These are phyloP conservation scores for Pheosia gnoma DNA, from an alignment of 2,888 invertebrate genomes.

Conservation along the genomic window DNA sequence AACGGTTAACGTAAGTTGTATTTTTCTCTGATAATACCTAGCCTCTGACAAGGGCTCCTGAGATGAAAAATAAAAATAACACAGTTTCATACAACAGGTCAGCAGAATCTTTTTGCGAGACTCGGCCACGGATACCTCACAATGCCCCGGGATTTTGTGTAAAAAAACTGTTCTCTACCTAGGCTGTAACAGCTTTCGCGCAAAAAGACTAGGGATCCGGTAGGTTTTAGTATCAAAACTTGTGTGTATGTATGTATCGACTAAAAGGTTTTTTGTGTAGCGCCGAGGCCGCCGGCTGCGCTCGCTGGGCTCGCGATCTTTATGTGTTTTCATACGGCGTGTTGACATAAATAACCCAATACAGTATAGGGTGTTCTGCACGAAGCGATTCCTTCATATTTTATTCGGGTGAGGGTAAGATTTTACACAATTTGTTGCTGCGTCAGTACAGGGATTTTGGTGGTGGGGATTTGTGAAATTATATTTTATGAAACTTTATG, in stretches of 20 bases:
- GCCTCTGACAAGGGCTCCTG: too few relatives aligned
- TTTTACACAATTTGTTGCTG: slow-evolving; percentile 5
- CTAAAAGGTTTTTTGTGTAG: slow-evolving; percentile 41
- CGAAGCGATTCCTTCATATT: slow-evolving; percentile 18
- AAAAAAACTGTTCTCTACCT: slow-evolving; percentile 23
- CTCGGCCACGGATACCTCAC: not conserved
- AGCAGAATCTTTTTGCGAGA: not conserved
- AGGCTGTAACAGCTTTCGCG: slow-evolving; percentile 20
- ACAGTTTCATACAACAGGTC: not conserved
- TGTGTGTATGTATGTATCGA: slow-evolving; percentile 30
- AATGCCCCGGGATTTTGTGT: slow-evolving; percentile 20
- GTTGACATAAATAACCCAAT: slow-evolving; percentile 27
- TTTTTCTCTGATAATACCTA: too few relatives aligned
- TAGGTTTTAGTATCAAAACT: slow-evolving; percentile 29
- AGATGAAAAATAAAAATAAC: not conserved
- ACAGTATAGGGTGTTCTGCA: slow-evolving; percentile 10
- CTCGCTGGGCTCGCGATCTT: slow-evolving; percentile 6
- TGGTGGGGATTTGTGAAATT: not conserved
- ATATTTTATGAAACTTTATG: slow-evolving; percentile 1
- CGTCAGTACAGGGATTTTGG: not conserved
- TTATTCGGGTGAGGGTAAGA: slow-evolving; percentile 11
- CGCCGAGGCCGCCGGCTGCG: not conserved
- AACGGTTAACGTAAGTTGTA: too few relatives aligned
- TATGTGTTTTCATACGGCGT: slow-evolving; percentile 27
- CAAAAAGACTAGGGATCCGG: slow-evolving; percentile 31